Base-by-base conservation (phyloP, 1,140 invertebrate species). In the Lethocerus indicus region DNA sequence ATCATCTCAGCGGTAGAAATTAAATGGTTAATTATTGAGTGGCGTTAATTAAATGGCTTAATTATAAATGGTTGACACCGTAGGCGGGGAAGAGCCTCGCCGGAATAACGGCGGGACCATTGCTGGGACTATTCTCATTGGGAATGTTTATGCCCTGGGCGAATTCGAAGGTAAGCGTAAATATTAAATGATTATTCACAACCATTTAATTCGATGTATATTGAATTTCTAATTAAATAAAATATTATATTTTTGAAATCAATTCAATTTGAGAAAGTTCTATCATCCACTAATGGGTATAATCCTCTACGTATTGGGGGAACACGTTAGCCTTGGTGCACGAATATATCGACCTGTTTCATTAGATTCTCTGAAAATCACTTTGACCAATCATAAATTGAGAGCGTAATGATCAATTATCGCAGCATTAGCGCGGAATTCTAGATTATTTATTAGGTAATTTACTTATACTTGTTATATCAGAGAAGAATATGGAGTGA, bases 71-170 rank as follows among this genome's bases (percentile, higher is more conserved):
- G 12, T n/a, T 50, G 55, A 59, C 27, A n/a, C n/a, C n/a, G n/a
- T 55, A 72, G 67, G 75, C 75, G 14, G 72, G 71, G 1, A 78
- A 76, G 56, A 81, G 76, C 57, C 60, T 81, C 23, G 67, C 72
- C 0, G 74, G 76, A 1, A 79, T 81, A 47, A 81, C 78, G 0
- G 75, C 75, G 2, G 85, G 85, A 36, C 81, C 83, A 21, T 63
- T 87, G 2, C 64, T 87, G 1, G 82, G 82, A 3, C 69, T 86
- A 6, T 87, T 87, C 58, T 76, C 78, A 1, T 66, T 87, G 27
- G 85, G 83, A 44, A 76, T 87, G 64, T 79, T 86, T 57, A 74
- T 81, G 36, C 83, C 83, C 0, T 74, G 71, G 66, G 74, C 76
- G 0, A 84, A 84, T 58, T 67, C 75, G 13, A 52, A 54, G 50